phyloP scores from a whole-genome alignment of 2,888 invertebrate species.

The Eristalinus sepulchralis region DNA sequence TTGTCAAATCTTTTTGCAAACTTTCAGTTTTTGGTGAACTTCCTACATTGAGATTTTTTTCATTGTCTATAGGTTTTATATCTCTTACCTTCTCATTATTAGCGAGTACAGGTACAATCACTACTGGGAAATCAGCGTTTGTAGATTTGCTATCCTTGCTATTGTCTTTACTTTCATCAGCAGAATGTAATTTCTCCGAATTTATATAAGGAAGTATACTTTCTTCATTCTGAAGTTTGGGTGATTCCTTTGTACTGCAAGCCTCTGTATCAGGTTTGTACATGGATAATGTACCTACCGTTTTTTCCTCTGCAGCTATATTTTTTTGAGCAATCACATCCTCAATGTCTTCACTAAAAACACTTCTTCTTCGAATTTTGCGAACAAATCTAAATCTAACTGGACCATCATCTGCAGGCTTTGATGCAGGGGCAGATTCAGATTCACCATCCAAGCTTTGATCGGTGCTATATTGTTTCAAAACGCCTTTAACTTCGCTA shows the following conservation, averaged over 20 bases:
- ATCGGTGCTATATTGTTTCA: conserved; percentile 79
- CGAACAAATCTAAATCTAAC: conserved; percentile 78
- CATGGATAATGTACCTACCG: not conserved
- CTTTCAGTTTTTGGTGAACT: not conserved
- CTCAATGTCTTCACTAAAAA: conserved; percentile 76
- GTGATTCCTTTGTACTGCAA: not conserved
- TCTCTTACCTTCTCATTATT: not conserved
- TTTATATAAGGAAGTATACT: not conserved
- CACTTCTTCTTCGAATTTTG: conserved; percentile 77
- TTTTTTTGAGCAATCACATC: conserved; percentile 63
- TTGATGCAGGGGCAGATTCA: conserved; percentile 40
- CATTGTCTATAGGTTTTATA: not conserved
- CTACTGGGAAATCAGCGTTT: not conserved
- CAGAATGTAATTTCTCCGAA: not conserved
- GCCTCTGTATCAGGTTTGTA: not conserved
- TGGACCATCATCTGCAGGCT: conserved; percentile 69
- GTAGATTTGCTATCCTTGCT: not conserved
- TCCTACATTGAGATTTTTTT: not conserved
- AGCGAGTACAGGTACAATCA: not conserved
- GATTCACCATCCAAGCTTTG: conserved; percentile 73
- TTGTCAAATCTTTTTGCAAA: not conserved
- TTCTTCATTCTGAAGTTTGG: not conserved
- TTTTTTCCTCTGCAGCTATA: conserved; percentile 44
- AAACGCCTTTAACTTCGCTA: conserved; percentile 79
- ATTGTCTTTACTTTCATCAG: not conserved